phyloP scores from a whole-genome alignment of 2,113 vertebrate species.

The Verasper variegatus region DNA sequence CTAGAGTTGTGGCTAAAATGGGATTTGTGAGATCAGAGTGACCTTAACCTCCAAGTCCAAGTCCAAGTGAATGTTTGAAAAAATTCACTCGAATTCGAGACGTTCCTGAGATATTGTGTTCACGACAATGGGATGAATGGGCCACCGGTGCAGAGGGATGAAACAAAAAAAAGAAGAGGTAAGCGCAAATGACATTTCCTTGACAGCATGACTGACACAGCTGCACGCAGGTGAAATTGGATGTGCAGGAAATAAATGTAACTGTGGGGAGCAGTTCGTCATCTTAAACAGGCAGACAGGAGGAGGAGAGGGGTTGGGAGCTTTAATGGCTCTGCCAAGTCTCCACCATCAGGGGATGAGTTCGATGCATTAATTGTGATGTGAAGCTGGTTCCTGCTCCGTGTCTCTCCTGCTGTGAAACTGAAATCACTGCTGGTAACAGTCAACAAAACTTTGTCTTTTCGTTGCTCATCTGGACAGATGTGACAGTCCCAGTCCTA shows the following conservation, averaged over 20 bases:
- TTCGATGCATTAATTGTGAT: slow-evolving; percentile 49
- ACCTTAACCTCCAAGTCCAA: no score
- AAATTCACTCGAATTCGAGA: no score
- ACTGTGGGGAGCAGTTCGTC: background rate
- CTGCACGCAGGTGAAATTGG: slow-evolving; percentile 30
- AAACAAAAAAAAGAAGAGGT: background rate
- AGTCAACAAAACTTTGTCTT: background rate
- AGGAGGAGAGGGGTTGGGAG: background rate
- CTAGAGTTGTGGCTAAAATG: no score
- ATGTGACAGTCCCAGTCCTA: background rate
- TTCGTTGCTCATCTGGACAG: slow-evolving; percentile 2
- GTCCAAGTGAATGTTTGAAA: no score
- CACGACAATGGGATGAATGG: no score
- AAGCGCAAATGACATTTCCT: slow-evolving; percentile 11
- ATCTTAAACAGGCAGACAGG: slow-evolving; percentile 4
- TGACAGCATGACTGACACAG: slow-evolving; percentile 1
- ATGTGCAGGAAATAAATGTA: slow-evolving; percentile 17
- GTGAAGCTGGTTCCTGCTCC: slow-evolving; percentile 47
- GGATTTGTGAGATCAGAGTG: no score
- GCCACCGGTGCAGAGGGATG: background rate
- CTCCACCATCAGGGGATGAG: slow-evolving; percentile 19
- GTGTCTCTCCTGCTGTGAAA: slow-evolving; percentile 18
- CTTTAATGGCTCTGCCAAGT: slow-evolving; percentile 21
- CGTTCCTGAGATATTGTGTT: no score
- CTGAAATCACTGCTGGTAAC: slow-evolving; percentile 7